These are phyloP conservation scores for Falcaria lacertinaria DNA, from an alignment of 2,888 invertebrate genomes.

Conservation along the genomic window DNA sequence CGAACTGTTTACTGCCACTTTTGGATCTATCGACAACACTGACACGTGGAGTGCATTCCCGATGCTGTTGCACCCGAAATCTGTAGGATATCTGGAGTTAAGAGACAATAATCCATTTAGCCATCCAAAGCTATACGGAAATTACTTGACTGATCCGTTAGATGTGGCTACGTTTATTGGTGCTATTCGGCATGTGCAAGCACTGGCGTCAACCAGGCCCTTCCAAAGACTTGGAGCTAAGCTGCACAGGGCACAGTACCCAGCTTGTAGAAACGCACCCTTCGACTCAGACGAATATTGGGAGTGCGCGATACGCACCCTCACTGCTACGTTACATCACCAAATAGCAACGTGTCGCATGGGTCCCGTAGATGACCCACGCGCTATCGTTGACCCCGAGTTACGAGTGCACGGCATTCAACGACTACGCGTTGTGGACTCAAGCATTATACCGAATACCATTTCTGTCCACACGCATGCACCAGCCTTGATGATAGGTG, in stretches of 20 bases:
- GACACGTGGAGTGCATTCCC: constrained; percentile 81
- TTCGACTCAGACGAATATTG: constrained; percentile 82
- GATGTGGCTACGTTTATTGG: constrained; percentile 82
- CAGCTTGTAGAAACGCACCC: constrained; percentile 74
- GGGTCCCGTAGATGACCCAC: constrained; percentile 80
- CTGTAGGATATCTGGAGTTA: constrained; percentile 83
- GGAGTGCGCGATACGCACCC: constrained; percentile 81
- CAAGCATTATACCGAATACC: constrained; percentile 77
- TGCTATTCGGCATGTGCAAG: constrained; percentile 77
- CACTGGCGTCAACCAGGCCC: constrained; percentile 62
- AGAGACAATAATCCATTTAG: constrained; percentile 82
- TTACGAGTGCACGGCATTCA: constrained; percentile 70
- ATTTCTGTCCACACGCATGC: constrained; percentile 77
- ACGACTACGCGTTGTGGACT: constrained; percentile 73
- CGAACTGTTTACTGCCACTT: constrained; percentile 61
- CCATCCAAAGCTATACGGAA: constrained; percentile 83
- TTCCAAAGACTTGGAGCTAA: constrained; percentile 74
- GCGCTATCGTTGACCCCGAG: constrained; percentile 82
- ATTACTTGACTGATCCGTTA: constrained; percentile 81
- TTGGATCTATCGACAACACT: constrained; percentile 52
- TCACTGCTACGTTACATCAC: constrained; percentile 82
- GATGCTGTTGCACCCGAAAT: constrained; percentile 83
- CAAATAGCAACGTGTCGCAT: constrained; percentile 83
- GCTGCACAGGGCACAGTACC: constrained; percentile 77
- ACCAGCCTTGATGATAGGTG: constrained; percentile 78